Base-by-base conservation (phyloP, 2,888 invertebrate genomes). In the Leptinotarsa tumamoca region DNA sequence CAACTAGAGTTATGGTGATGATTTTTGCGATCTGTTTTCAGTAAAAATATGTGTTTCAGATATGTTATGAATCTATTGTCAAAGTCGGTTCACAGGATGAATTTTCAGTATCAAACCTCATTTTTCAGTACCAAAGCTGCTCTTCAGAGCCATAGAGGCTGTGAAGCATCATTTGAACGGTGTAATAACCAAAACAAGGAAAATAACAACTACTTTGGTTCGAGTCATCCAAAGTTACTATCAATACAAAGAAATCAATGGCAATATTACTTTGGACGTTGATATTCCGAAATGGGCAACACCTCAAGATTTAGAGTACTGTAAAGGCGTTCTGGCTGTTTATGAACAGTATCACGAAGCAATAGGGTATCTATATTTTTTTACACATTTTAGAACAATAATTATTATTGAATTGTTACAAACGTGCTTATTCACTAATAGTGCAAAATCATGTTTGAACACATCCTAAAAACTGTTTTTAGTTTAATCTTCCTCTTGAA, bases 51-150 rank as follows among this genome's bases (percentile, higher is more conserved):
- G 43, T 43, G 43, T 43, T 43, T 43, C 10, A 10, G 10, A 43
- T 43, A 43, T 43, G 10, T 43, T 10, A 43, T 3, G 7, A 10
- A 43, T 43, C 7, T 10, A 43, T 43, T 43, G 10, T 43, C 2
- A 10, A 43, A 43, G 2, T 10, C 1, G 43, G 10, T 3, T 43
- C 13, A 43, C 10, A 43, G 43, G 10, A 43, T 43, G 2, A 43
- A 43, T 10, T 43, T 43, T 43, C 2, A 43, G 33, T 43, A 7
- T 43, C 3, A 43, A 13, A 43, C 43, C 43, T 43, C 43, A 43
- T 71, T 50, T 71, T 74, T 27, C n/a, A 74, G 74, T 74, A 17
- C 70, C 70, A 4, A 50, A 14, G 3, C 43, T 74, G 52, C 18
- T 70, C 1, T 70, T 71, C 51, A 67, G 33, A n/a, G 67, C 74